Evolutionary conservation across 2,113 vertebrate species (phyloP), one percentile per base, ranked within the genome.

Genomic region (Oxyura jamaicensis): DNA sequence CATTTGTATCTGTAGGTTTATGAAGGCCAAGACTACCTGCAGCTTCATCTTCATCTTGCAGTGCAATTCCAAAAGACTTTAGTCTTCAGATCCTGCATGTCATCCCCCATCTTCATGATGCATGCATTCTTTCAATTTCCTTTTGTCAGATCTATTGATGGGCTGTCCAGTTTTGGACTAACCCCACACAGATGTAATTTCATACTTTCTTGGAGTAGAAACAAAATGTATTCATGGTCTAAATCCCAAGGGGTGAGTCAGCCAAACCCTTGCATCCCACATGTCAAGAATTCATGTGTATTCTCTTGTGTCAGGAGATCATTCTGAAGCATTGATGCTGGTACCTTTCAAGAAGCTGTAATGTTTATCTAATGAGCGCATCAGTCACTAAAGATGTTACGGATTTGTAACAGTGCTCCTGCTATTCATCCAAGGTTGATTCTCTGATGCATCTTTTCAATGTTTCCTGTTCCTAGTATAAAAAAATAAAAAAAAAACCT

Each of bases 121-220:
- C 53, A 88, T 91, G 11, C 46, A 11, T 90, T 91, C 58, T 93
- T 77, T 93, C 71, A 39, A 2, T 91, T 93, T 91, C 26, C 48
- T 83, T 95, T 95, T 31, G 52, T 95, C 73, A 76, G 35, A 56
- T 73, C 53, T 85, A 10, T 62, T n/a, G 8, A 50, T 73, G 42
- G 69, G 23, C 39, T 84, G 66, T 84, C 93, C 79, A 69, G 11
- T 86, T 95, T 89, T 84, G 81, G 66, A 82, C 60, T 86, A 72
- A 86, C 91, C 39, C 35, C 3, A 4, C 39, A 62, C 55, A 85
- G 52, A 88, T 90, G 41, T 83, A 53, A 94, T 94, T 94, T 93
- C 79, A 88, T 90, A 58, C 82, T 93, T 65, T 6, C 4, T 41
- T 79, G 39, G 3, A 3, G 28, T 82, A 58, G 93, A 95, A 91